phyloP scores from a whole-genome alignment of 1,140 invertebrate genomes.

The Antheraea pernyi region DNA sequence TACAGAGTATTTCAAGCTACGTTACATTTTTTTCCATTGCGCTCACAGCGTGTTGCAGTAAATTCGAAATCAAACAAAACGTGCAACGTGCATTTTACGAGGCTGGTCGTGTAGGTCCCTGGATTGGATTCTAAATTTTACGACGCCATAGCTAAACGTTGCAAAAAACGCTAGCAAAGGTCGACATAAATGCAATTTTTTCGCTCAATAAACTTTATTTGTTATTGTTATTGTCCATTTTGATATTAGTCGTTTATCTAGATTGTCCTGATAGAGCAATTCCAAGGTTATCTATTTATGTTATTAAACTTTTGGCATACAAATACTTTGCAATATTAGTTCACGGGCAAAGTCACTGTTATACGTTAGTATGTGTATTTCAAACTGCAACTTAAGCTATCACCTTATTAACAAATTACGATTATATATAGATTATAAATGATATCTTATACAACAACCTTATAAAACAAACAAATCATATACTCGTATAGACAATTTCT shows the following conservation, averaged over 20 bases:
- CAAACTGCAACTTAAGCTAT: no score
- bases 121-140: conserved; percentile 55
- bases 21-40: conserved; percentile 17
- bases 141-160: conserved; percentile 33
- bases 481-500: no score
- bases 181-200: conserved; percentile 22
- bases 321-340: no score
- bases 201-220: conserved; percentile 33
- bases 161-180: conserved; percentile 36
- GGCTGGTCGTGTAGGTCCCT: conserved; percentile 37
- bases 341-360: no score
- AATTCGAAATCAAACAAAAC: conserved; percentile 45
- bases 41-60: conserved; percentile 16
- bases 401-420: no score
- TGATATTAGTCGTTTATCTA: background rate
- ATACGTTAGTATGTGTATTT: no score
- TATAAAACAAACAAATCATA: no score
- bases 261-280: background rate
- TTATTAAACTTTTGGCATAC: no score
- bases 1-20: no score
- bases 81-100: conserved; percentile 63
- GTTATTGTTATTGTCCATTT: conserved; percentile 10
- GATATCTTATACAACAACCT: no score
- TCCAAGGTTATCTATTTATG: no score
- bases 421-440: no score